These are phyloP conservation scores for Nothocercus julius DNA, from an alignment of 2,113 vertebrate species.

Conservation along the genomic window DNA sequence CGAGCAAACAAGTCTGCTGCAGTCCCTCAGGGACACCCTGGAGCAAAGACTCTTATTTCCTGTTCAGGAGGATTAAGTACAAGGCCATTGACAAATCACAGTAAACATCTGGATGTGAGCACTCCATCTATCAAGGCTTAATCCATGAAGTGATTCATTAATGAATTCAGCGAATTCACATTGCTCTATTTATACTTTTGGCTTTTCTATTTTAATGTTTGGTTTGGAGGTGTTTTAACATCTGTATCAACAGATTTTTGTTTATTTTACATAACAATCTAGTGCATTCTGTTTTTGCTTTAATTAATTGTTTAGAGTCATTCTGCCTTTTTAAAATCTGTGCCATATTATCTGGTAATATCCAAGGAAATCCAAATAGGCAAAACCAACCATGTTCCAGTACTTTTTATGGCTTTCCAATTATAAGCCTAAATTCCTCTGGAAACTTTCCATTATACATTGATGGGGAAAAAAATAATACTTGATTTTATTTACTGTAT, in stretches of 20 bases:
- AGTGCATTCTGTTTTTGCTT: not conserved
- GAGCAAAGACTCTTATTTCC: conserved; percentile 53
- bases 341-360: not conserved
- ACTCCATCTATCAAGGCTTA: conserved; percentile 45
- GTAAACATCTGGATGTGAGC: conserved; percentile 73
- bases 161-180: conserved; percentile 62
- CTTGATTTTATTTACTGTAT: conserved; percentile 50
- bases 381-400: not conserved
- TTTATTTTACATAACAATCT: not conserved
- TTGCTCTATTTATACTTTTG: not conserved
- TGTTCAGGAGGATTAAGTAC: conserved; percentile 71
- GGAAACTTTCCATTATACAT: conserved; percentile 10
- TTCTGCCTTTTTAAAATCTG: not conserved
- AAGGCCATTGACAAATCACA: conserved; percentile 77
- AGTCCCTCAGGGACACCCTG: conserved; percentile 28
- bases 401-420: not conserved
- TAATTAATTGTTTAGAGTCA: not conserved
- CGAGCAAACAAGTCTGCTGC: not conserved
- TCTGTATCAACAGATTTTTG: not conserved
- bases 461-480: conserved; percentile 27
- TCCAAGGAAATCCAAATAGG: not conserved
- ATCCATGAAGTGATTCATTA: conserved; percentile 75
- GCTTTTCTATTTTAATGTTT: not conserved
- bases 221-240: not conserved
- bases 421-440: conserved; percentile 15